Conservation (phyloP, 2,113 vertebrate genomes). For the Nesoenas mayeri region DNA sequence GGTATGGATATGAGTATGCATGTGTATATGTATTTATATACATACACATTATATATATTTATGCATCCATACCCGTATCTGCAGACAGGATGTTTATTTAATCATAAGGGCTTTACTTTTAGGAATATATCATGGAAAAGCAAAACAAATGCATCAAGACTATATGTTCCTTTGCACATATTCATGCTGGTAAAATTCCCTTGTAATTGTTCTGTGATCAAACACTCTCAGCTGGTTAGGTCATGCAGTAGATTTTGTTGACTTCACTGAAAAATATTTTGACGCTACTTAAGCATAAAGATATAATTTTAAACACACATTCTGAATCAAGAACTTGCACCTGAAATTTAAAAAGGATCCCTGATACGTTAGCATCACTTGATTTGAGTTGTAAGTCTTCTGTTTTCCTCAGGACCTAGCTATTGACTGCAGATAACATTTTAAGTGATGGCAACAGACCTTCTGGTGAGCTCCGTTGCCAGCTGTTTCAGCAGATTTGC, state of each 20-base stretch:
- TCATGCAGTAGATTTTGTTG: background rate
- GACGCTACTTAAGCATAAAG: background rate
- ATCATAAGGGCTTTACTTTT: background rate
- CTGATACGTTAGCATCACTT: background rate
- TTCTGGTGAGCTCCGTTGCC: background rate
- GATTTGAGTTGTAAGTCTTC: background rate
- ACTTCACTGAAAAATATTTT: conserved; percentile 5
- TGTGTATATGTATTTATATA: background rate
- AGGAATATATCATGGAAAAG: background rate
- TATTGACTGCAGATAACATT: background rate
- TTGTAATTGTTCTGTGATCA: background rate
- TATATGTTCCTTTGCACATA: background rate
- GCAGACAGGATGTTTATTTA: background rate
- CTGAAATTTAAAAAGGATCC: background rate
- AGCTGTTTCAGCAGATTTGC: background rate
- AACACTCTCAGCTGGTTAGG: background rate
- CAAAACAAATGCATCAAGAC: background rate
- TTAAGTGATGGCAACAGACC: background rate
- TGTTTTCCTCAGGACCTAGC: background rate
- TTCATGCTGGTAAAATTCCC: background rate
- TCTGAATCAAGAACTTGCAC: background rate
- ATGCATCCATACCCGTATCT: background rate
- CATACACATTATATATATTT: background rate
- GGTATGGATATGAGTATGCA: background rate
- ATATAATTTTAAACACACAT: background rate